Conservation (phyloP, 2,113 vertebrate genomes). For the Vanacampus margaritifer region DNA sequence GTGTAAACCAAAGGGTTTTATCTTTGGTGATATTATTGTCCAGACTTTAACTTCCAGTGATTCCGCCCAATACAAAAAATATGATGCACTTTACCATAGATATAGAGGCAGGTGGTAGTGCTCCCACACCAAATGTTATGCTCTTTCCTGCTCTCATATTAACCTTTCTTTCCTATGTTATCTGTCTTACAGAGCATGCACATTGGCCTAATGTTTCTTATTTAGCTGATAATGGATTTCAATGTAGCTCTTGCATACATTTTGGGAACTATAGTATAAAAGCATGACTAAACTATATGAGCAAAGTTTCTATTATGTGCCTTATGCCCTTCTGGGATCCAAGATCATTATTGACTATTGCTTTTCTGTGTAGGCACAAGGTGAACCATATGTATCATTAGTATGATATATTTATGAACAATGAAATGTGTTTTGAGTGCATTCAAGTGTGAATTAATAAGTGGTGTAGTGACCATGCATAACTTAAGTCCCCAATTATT, state of each 20-base stretch:
- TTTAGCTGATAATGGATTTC: constrained; percentile 72
- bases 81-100: constrained; percentile 67
- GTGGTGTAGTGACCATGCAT: constrained; percentile 77
- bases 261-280: constrained; percentile 66
- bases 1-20: constrained; percentile 70
- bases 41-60: constrained; percentile 18
- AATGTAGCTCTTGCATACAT: constrained; percentile 69
- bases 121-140: constrained; percentile 60
- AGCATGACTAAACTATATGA: constrained; percentile 81
- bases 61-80: constrained; percentile 40
- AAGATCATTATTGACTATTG: constrained; percentile 64
- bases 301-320: constrained; percentile 77
- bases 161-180: constrained; percentile 19
- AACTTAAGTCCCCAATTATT: constrained; percentile 47
- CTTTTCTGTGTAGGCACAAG: constrained; percentile 66
- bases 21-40: constrained; percentile 71
- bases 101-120: constrained; percentile 38
- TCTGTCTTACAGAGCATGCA: constrained; percentile 69
- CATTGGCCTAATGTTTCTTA: constrained; percentile 58
- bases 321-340: constrained; percentile 82
- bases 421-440: constrained; percentile 76
- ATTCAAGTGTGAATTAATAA: constrained; percentile 76
- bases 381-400: constrained; percentile 73
- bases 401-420: constrained; percentile 79
- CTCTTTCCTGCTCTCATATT: constrained; percentile 41